Conservation (phyloP, 2,888 invertebrate species). For the Xanthia togata region DNA sequence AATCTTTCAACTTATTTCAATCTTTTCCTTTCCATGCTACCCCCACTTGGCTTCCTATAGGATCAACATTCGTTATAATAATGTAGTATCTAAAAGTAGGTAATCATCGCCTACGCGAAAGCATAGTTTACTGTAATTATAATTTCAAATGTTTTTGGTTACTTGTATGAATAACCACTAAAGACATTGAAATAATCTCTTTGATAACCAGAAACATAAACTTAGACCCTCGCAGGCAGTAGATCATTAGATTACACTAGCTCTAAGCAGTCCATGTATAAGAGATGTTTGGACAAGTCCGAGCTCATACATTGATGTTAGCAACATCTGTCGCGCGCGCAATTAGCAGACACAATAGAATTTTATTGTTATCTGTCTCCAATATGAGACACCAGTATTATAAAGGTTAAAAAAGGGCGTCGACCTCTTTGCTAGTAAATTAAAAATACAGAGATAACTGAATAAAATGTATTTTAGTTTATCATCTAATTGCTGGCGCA, state of each 20-base stretch:
- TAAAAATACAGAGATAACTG: neutral
- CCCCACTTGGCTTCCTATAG: neutral
- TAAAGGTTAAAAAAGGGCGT: neutral
- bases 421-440: neutral
- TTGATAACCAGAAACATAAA: neutral
- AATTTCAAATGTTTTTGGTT: neutral
- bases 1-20: slow-evolving; percentile 26
- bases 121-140: too few relatives aligned
- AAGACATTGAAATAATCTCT: neutral
- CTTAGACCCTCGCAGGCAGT: neutral
- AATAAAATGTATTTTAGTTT: neutral
- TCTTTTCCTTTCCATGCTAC: slow-evolving; percentile 16
- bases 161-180: neutral
- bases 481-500: neutral
- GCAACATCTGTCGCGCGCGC: too few relatives aligned
- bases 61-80: neutral
- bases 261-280: neutral
- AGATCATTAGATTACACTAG: slow-evolving; percentile 7
- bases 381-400: too few relatives aligned
- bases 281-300: too few relatives aligned
- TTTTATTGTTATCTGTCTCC: too few relatives aligned
- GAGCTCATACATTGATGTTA: neutral
- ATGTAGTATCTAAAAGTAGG: neutral
- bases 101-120: neutral
- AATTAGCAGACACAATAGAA: too few relatives aligned